Conservation (phyloP, 2,888 invertebrate species). For the Nematopogon swammerdamellus region DNA sequence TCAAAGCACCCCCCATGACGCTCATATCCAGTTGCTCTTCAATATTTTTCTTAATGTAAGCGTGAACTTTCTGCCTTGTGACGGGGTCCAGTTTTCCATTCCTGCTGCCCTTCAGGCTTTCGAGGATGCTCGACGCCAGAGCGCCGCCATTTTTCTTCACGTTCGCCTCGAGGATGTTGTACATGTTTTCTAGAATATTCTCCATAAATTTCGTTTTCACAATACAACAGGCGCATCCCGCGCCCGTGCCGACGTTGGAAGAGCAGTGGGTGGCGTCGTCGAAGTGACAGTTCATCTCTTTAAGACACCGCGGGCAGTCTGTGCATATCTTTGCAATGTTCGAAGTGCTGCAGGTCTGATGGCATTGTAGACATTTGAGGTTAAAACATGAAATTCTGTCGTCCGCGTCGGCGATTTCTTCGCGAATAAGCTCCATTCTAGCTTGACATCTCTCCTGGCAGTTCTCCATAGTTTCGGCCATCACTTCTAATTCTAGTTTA, state of each 20-base stretch:
- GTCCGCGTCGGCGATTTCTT: slow-evolving; percentile 25
- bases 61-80: slow-evolving; percentile 29
- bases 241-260: slow-evolving; percentile 21
- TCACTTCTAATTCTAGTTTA: slow-evolving; percentile 25
- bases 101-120: slow-evolving; percentile 28
- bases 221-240: slow-evolving; percentile 35
- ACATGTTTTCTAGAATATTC: slow-evolving; percentile 47
- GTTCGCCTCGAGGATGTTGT: slow-evolving; percentile 31
- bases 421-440: slow-evolving; percentile 21
- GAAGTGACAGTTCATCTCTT: slow-evolving; percentile 24
- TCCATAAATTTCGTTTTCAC: slow-evolving; percentile 36
- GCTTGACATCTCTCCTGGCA: slow-evolving; percentile 30
- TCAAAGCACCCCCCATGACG: slow-evolving; percentile 42
- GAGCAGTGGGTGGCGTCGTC: slow-evolving; percentile 21
- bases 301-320: slow-evolving; percentile 35
- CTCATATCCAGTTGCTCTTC: slow-evolving; percentile 40
- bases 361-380: slow-evolving; percentile 26
- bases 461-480: slow-evolving; percentile 22
- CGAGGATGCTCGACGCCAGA: slow-evolving; percentile 27
- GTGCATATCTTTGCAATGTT: slow-evolving; percentile 29
- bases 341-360: slow-evolving; percentile 26
- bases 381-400: slow-evolving; percentile 21
- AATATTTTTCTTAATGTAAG: slow-evolving; percentile 31
- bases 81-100: slow-evolving; percentile 34
- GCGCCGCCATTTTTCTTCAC: slow-evolving; percentile 23